Percentiles rank a stretch among this genome's conserved stretches.
Evolutionary conservation across 1,140 invertebrate genomes (phyloP).

Genomic region (Drosophila micromelanica): DNA sequence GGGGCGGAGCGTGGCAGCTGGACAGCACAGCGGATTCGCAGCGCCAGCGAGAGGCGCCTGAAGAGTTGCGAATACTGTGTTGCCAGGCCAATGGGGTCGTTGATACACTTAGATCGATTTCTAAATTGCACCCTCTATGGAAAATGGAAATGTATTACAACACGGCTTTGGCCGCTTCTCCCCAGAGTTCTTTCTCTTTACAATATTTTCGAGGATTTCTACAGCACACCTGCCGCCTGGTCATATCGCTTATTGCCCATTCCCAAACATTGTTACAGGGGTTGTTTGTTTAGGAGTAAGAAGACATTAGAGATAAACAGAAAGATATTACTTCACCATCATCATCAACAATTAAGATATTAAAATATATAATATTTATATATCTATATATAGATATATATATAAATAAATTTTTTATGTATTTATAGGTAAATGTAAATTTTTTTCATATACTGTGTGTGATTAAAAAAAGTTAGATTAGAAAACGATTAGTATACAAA

Average conservation of each 20-base stretch:
- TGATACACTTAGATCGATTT: slow-evolving; percentile 4
- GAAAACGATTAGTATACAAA: slow-evolving; percentile 81
- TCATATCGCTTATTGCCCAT: slow-evolving; percentile 88
- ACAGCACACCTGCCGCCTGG: slow-evolving; percentile 87
- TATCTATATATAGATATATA: slow-evolving; percentile 37
- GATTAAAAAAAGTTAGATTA: slow-evolving; percentile 80
- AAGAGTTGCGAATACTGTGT: slow-evolving; percentile 31
- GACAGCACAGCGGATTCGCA: slow-evolving; percentile 22
- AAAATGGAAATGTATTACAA: slow-evolving; percentile 85
- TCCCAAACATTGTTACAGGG: slow-evolving; percentile 85
- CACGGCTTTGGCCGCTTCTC: slow-evolving; percentile 84
- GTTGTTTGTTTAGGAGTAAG: slow-evolving; percentile 78
- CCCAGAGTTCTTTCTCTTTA: slow-evolving; percentile 80
- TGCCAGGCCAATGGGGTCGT: slow-evolving; percentile 23
- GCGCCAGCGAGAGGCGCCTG: slow-evolving; percentile 42
- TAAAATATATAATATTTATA: slow-evolving; percentile 33
- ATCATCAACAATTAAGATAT: slow-evolving; percentile 82
- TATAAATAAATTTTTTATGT: slow-evolving; percentile 35
- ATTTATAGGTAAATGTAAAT: slow-evolving; percentile 57
- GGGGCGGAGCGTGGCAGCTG: slow-evolving; percentile 8
- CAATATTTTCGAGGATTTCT: slow-evolving; percentile 85
- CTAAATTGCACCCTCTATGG: slow-evolving; percentile 42
- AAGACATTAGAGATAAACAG: slow-evolving; percentile 84
- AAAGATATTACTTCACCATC: slow-evolving; percentile 84
- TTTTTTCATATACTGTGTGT: slow-evolving; percentile 72